phyloP scores from a whole-genome alignment of 2,113 vertebrate species.

The Bos javanicus region DNA sequence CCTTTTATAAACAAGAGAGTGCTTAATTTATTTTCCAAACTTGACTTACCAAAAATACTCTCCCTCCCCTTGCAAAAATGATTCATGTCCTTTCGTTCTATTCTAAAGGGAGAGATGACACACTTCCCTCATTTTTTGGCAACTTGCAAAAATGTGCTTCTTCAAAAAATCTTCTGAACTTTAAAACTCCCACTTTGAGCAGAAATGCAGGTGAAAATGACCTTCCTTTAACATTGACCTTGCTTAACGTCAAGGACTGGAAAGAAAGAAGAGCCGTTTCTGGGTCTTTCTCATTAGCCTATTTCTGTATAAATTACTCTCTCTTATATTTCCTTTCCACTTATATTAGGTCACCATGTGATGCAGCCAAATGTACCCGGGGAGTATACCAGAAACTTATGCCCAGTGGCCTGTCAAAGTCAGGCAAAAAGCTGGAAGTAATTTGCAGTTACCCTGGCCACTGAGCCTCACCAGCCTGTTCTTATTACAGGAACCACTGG shows the following conservation, averaged over 20 bases:
- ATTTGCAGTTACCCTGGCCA: constrained; percentile 37
- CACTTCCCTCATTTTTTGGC: neutral
- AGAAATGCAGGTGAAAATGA: neutral
- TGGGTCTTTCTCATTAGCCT: constrained; percentile 15
- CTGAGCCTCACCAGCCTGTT: constrained; percentile 33
- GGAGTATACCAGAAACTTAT: neutral
- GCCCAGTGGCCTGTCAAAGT: constrained; percentile 26
- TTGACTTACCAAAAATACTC: neutral
- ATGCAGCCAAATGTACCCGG: neutral
- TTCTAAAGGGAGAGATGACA: neutral
- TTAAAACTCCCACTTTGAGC: constrained; percentile 7
- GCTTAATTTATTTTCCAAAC: neutral
- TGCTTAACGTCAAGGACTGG: neutral
- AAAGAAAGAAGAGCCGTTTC: neutral
- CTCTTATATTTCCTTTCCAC: constrained; percentile 21
- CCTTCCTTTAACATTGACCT: neutral
- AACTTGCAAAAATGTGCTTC: neutral
- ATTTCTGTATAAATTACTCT: constrained; percentile 5
- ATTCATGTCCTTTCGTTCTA: neutral
- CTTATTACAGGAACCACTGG: constrained; percentile 46
- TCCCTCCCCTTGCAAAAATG: neutral
- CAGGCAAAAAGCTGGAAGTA: constrained; percentile 52
- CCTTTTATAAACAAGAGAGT: neutral
- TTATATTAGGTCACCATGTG: neutral
- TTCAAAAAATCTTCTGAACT: neutral